Evolutionary conservation across 2,113 vertebrate genomes (phyloP), one percentile per base, ranked within the genome.

Genomic region (Cinclus cinclus): DNA sequence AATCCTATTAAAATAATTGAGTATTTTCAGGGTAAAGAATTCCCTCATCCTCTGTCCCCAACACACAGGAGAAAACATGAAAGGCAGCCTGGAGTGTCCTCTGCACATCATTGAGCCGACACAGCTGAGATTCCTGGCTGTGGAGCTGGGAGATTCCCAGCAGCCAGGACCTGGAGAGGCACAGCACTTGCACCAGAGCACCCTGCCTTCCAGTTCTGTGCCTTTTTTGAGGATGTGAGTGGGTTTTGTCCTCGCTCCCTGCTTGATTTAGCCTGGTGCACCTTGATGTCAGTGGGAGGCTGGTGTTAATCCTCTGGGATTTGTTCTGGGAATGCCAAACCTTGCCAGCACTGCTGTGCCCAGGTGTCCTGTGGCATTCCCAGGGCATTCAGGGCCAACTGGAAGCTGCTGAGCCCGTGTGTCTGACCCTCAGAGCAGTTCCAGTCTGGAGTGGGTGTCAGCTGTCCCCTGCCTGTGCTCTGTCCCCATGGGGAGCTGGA

Each of bases 1-100:
- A 97, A 98, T 98, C 97, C 97, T 97, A 96, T 98, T 98, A 98
- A 97, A 98, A 97, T 97, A 98, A 97, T 96, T 78, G 94, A 96
- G 96, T 95, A 67, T 97, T 97, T 98, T 95, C 93, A 95, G 97
- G 90, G 94, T 74, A 64, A 81, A 95, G 97, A 95, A 97, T 97
- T 96, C 96, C 93, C 96, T 87, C 78, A 27, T 91, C 90, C 84
- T 69, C 80, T 67, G 78, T 94, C 95, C 95, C 78, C 24, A 11
- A 15, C 90, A 42, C 41, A 5, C 56, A 35, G 84, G 92, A 94
- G 97, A 67, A 75, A 77, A 93, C 89, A 78, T 63, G 59, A 95
- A 94, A 95, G 95, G 94, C 85, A 62, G 90, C 42, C 76, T 25
- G 76, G 78, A 82, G 79, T 63, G 95, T 97, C 97, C 97, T 97